These are phyloP conservation scores for Drosophila biarmipes DNA, from an alignment of 1,140 invertebrate genomes.

Conservation along the genomic window DNA sequence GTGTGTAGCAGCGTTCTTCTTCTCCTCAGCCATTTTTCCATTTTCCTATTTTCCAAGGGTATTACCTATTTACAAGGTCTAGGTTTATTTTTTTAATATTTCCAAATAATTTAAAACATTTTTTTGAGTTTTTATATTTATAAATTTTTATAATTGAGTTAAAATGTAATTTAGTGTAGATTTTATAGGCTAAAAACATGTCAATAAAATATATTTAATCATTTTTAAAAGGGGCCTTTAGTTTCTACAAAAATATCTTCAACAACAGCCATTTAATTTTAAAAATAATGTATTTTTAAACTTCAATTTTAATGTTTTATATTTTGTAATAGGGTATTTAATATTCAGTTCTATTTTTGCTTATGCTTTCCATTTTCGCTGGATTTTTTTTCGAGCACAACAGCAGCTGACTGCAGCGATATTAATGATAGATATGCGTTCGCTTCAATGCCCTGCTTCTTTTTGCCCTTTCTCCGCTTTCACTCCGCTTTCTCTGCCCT, in stretches of 20 bases:
- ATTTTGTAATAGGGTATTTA: background rate
- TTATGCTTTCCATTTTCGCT: constrained; percentile 17
- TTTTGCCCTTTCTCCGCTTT: constrained; percentile 3
- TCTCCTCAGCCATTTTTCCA: constrained; percentile 10
- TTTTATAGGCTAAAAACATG: too few species aligned
- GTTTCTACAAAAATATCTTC: too few species aligned
- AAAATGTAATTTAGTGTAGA: too few species aligned
- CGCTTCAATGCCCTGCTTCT: constrained; percentile 67
- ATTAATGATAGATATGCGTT: constrained; percentile 81
- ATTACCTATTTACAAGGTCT: background rate
- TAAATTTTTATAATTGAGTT: background rate
- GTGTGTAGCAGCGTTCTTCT: constrained; percentile 8
- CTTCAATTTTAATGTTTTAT: background rate
- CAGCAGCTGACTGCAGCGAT: constrained; percentile 81
- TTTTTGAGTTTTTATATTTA: background rate
- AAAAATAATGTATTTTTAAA: too few species aligned
- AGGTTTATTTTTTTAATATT: background rate
- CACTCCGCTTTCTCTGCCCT: background rate
- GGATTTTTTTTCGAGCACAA: constrained; percentile 60
- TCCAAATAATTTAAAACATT: background rate
- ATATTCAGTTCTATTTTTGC: constrained; percentile 5
- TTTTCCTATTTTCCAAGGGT: constrained; percentile 15
- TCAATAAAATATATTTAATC: too few species aligned
- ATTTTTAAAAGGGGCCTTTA: too few species aligned
- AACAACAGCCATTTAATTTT: too few species aligned